Conservation (phyloP, 2,113 vertebrate species). For the Beaufortia kweichowensis region DNA sequence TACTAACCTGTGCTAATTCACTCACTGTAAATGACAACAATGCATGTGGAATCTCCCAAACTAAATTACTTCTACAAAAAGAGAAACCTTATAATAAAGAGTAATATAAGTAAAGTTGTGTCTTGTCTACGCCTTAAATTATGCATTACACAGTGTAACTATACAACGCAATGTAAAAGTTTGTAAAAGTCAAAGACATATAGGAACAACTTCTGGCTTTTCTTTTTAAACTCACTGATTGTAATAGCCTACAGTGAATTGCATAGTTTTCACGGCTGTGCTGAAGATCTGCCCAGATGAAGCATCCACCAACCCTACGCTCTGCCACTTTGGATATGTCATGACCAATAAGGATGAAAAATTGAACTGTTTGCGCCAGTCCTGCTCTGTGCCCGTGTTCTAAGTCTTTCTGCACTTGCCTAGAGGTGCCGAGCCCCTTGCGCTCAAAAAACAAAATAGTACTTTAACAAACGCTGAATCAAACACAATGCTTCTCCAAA, state of each 20-base stretch:
- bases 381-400: slow-evolving; percentile 60
- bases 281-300: slow-evolving; percentile 54
- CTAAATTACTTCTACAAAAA: background rate
- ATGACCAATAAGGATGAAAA: slow-evolving; percentile 90
- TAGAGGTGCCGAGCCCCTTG: slow-evolving; percentile 69
- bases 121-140: too few relatives aligned
- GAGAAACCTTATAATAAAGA: background rate
- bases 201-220: slow-evolving; percentile 41
- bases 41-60: background rate
- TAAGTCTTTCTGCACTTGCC: slow-evolving; percentile 66
- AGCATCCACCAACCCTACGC: slow-evolving; percentile 52
- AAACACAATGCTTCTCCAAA: slow-evolving; percentile 63
- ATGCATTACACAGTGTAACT: too few relatives aligned
- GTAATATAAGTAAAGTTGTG: too few relatives aligned
- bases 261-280: slow-evolving; percentile 58
- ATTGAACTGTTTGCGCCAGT: slow-evolving; percentile 73
- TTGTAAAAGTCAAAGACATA: background rate
- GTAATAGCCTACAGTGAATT: slow-evolving; percentile 55
- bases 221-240: slow-evolving; percentile 54
- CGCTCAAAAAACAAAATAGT: slow-evolving; percentile 74
- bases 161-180: background rate
- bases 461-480: slow-evolving; percentile 73
- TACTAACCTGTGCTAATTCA: too few relatives aligned
- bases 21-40: too few relatives aligned
- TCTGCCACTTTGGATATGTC: slow-evolving; percentile 83